A percentile compares a stretch with the other conserved stretches of the same genome.
These are phyloP conservation scores for Zaprionus ghesquierei DNA, from an alignment of 1,140 invertebrate species.

Conservation along the genomic window DNA sequence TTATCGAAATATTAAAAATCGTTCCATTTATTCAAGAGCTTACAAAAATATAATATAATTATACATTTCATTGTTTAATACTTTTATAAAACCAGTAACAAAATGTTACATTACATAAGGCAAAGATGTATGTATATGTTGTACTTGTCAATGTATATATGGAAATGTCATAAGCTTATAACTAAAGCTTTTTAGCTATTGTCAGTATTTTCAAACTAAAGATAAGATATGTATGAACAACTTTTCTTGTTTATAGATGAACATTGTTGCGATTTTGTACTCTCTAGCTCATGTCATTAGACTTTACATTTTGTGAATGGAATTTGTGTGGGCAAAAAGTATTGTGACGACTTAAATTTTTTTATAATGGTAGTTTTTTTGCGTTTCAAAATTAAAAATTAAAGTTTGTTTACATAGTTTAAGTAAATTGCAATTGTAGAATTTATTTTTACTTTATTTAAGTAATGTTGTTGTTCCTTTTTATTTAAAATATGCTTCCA, in stretches of 20 bases:
- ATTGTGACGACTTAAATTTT: neutral
- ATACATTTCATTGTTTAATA: constrained; percentile 43
- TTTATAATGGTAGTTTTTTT: neutral
- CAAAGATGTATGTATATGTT: constrained; percentile 36
- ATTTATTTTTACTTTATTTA: neutral
- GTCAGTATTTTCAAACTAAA: constrained; percentile 7
- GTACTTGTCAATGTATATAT: constrained; percentile 31
- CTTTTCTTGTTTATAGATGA: neutral
- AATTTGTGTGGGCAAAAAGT: neutral
- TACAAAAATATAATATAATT: constrained; percentile 11
- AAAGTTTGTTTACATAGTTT: neutral
- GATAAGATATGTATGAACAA: constrained; percentile 6
- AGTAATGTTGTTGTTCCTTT: neutral
- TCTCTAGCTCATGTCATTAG: neutral
- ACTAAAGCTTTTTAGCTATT: constrained; percentile 10
- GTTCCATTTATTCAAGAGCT: neutral
- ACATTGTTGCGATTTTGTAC: neutral
- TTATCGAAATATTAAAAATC: too few relatives aligned
- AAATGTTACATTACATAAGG: constrained; percentile 33
- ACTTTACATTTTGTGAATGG: neutral
- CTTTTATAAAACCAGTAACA: constrained; percentile 47
- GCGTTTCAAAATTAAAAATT: neutral
- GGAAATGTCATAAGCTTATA: constrained; percentile 15
- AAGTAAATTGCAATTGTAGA: neutral
- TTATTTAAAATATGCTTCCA: neutral